A percentile compares a stretch with the other conserved stretches of the same genome.
Evolutionary conservation across 2,797 vertebrate species (phyloP).

Genomic region (Pangasius sanitwongsei): DNA sequence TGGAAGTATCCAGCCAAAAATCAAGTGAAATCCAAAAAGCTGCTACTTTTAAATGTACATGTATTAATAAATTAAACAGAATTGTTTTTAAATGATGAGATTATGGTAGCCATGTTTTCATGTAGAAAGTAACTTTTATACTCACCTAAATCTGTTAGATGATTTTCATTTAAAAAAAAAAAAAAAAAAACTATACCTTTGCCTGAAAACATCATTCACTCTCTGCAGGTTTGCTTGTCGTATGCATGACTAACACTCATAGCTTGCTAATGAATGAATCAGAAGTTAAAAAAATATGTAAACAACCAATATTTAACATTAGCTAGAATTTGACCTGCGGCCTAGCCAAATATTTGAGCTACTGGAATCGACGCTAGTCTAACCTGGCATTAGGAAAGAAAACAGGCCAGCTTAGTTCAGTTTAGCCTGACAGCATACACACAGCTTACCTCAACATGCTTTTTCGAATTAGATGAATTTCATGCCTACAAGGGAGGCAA

Average conservation of each 20-base stretch:
- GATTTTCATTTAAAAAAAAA: not conserved
- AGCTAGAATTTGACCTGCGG: not conserved
- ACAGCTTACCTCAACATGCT: not conserved
- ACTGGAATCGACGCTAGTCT: not conserved
- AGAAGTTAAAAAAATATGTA: not conserved
- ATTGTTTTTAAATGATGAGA: not conserved
- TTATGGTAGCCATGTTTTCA: not conserved
- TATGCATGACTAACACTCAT: not conserved
- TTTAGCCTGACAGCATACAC: not conserved
- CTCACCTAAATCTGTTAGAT: not conserved
- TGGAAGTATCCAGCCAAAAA: not conserved
- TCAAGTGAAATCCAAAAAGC: not conserved
- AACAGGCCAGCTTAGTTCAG: no score
- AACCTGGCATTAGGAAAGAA: not conserved
- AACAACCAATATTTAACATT: not conserved
- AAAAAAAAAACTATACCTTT: not conserved
- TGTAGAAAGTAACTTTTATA: not conserved
- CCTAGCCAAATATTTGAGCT: not conserved
- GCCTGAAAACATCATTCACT: not conserved
- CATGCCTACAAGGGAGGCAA: not conserved
- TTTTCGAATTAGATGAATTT: not conserved
- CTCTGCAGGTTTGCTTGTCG: not conserved
- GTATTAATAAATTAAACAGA: not conserved
- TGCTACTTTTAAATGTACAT: not conserved
- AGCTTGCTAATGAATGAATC: not conserved